These are phyloP conservation scores for Anagyrus pseudococci DNA, from an alignment of 2,888 invertebrate genomes.

Conservation along the genomic window DNA sequence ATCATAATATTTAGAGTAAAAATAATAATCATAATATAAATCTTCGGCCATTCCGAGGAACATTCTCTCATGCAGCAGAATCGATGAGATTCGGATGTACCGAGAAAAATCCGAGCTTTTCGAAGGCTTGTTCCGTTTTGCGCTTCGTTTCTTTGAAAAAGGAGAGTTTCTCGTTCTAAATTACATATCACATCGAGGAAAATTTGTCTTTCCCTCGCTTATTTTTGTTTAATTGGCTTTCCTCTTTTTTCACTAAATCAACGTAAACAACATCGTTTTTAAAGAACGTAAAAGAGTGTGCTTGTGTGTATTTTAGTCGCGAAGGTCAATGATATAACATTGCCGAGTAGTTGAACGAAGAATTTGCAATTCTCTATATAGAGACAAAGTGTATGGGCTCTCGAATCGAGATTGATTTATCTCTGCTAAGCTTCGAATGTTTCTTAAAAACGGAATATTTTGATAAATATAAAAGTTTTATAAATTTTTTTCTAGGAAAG, in stretches of 20 bases:
- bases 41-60: slow-evolving; percentile 30
- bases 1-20: slow-evolving; percentile 36
- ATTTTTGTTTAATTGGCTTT: slow-evolving; percentile 14
- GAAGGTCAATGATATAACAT: slow-evolving; percentile 20
- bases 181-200: slow-evolving; percentile 37
- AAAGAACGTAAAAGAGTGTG: slow-evolving; percentile 19
- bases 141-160: slow-evolving; percentile 24
- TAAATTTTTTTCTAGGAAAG: slow-evolving; percentile 32
- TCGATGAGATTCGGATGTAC: slow-evolving; percentile 40
- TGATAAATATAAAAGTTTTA: slow-evolving; percentile 35
- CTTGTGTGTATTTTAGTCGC: slow-evolving; percentile 12
- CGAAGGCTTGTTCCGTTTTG: slow-evolving; percentile 12
- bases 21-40: slow-evolving; percentile 34
- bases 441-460: slow-evolving; percentile 21
- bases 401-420: slow-evolving; percentile 13
- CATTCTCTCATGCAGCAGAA: slow-evolving; percentile 28
- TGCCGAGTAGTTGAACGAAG: slow-evolving; percentile 35
- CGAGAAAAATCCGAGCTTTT: slow-evolving; percentile 21
- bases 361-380: slow-evolving; percentile 25
- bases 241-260: slow-evolving; percentile 11
- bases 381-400: slow-evolving; percentile 19
- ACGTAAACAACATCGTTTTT: slow-evolving; percentile 19
- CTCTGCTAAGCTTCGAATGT: slow-evolving; percentile 11
- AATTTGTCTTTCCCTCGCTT: slow-evolving; percentile 11
- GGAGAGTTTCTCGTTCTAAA: slow-evolving; percentile 24